phyloP scores from a whole-genome alignment of 2,797 vertebrate species.

The Aplochiton taeniatus region DNA sequence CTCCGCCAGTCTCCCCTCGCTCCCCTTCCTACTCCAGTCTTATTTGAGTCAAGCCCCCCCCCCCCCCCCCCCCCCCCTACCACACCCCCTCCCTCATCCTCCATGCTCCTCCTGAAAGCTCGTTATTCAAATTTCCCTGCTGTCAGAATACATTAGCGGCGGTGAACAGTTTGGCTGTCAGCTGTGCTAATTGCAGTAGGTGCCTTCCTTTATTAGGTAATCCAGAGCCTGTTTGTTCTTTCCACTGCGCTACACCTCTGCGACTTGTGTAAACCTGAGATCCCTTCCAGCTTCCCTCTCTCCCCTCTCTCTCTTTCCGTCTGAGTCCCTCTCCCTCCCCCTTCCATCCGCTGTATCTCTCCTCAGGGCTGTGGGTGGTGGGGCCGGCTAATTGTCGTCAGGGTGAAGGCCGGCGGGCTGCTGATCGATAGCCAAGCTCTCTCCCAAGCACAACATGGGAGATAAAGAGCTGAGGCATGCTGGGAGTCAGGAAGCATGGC shows the following conservation, averaged over 20 bases:
- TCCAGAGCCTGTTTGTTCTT: constrained; percentile 70
- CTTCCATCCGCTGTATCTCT: background rate
- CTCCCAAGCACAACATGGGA: constrained; percentile 53
- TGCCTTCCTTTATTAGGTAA: constrained; percentile 80
- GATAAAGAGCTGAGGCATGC: constrained; percentile 66
- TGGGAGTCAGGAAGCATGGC: constrained; percentile 27
- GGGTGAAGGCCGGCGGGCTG: constrained; percentile 47
- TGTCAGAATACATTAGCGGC: constrained; percentile 80
- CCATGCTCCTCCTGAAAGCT: constrained; percentile 66
- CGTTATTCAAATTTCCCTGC: constrained; percentile 83
- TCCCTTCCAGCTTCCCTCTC: constrained; percentile 41
- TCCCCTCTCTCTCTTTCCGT: constrained; percentile 5
- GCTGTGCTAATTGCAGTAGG: constrained; percentile 80
- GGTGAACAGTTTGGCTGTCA: constrained; percentile 76
- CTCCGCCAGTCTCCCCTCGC: constrained; percentile 66
- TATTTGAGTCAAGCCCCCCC: constrained; percentile 12
- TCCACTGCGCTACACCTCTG: constrained; percentile 54
- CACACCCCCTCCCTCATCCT: constrained; percentile 33
- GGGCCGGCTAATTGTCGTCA: constrained; percentile 40
- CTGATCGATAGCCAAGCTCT: constrained; percentile 65
- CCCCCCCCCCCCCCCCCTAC: background rate
- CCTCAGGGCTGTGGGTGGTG: background rate
- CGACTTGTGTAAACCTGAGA: constrained; percentile 64
- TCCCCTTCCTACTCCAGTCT: constrained; percentile 61
- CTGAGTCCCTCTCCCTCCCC: constrained; percentile 20